Conservation (phyloP, 2,113 vertebrate species). For the Tiliqua scincoides region DNA sequence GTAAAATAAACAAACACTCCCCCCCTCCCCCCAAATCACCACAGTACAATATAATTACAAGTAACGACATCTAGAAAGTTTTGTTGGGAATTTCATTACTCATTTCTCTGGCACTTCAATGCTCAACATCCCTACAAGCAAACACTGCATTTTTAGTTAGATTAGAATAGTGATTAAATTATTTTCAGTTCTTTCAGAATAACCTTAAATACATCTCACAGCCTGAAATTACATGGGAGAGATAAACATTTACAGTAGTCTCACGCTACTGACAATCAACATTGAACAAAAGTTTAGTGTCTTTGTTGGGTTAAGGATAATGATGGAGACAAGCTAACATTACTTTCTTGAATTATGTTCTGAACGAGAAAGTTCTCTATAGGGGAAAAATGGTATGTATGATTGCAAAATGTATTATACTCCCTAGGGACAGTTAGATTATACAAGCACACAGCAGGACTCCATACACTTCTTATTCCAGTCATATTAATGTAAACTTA, state of each 20-base stretch:
- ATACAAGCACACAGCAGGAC: not conserved
- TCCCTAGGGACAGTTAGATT: not conserved
- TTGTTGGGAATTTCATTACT: conserved; percentile 54
- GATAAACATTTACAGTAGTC: conserved; percentile 15
- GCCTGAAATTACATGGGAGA: conserved; percentile 43
- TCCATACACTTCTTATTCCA: not conserved
- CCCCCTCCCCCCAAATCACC: too few species aligned
- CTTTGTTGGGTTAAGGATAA: conserved; percentile 46
- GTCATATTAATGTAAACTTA: not conserved
- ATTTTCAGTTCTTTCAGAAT: conserved; percentile 59
- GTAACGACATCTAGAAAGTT: conserved; percentile 53
- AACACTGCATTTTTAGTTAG: conserved; percentile 44
- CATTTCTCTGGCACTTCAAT: conserved; percentile 35
- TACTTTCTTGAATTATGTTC: conserved; percentile 48
- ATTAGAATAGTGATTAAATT: conserved; percentile 36
- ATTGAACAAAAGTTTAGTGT: not conserved
- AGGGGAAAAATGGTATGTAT: conserved; percentile 11
- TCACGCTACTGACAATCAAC: not conserved
- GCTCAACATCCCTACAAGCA: conserved; percentile 55
- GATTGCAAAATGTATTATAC: conserved; percentile 3
- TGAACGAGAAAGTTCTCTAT: conserved; percentile 48
- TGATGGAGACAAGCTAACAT: conserved; percentile 46
- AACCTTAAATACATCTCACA: conserved; percentile 42
- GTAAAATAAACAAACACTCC: not conserved
- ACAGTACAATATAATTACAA: not conserved